Evolutionary conservation across 2,113 vertebrate species (phyloP).

Genomic region (Muntiacus muntjak): DNA sequence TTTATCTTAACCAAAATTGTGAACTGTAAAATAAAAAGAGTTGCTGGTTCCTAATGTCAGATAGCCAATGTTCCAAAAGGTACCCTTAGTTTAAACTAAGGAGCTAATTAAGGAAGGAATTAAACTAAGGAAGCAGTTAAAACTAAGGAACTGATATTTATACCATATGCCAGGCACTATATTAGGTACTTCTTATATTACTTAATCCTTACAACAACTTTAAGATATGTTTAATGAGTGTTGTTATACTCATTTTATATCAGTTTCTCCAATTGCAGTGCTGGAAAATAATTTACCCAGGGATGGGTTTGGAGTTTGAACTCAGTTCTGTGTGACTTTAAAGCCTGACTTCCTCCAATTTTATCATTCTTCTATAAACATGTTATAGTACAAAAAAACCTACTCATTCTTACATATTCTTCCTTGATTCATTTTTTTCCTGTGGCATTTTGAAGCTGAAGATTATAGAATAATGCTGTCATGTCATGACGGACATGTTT

Average conservation of each 20-base stretch:
- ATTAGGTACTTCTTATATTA: not conserved
- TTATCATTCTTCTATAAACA: not conserved
- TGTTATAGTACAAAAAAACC: not conserved
- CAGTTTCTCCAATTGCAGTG: not conserved
- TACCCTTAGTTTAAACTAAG: slow-evolving; percentile 23
- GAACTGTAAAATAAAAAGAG: not conserved
- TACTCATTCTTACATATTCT: not conserved
- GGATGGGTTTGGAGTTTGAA: not conserved
- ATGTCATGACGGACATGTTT: not conserved
- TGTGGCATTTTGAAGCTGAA: slow-evolving; percentile 14
- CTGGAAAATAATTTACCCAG: not conserved
- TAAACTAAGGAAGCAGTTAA: not conserved
- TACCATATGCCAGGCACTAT: not conserved
- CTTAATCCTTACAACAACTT: not conserved
- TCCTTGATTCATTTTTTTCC: slow-evolving; percentile 33
- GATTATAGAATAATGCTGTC: not conserved
- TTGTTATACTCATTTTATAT: not conserved
- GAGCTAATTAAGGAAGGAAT: not conserved
- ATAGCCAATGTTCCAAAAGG: not conserved
- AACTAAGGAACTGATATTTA: not conserved
- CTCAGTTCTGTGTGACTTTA: not conserved
- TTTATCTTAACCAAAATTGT: slow-evolving; percentile 21
- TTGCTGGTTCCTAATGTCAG: not conserved
- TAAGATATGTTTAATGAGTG: not conserved
- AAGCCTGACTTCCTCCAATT: not conserved